A percentile compares a stretch with the other conserved stretches of the same genome.
phyloP scores from a whole-genome alignment of 2,888 invertebrate genomes.

The Brenthis hecate region DNA sequence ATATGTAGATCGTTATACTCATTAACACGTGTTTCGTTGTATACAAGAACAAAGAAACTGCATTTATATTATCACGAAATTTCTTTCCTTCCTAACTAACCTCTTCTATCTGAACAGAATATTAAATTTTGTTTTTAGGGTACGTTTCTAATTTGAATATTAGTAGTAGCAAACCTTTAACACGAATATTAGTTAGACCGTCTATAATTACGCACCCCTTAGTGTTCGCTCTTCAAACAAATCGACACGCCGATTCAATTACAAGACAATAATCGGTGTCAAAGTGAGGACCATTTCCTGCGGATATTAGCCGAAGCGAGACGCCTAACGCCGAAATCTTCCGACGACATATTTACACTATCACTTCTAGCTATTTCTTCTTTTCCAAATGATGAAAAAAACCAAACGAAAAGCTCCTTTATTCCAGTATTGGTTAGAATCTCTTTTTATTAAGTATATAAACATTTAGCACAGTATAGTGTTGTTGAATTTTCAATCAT shows the following conservation, averaged over 20 bases:
- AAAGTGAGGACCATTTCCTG: slow-evolving; percentile 67
- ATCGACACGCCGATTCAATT: slow-evolving; percentile 77
- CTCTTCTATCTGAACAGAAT: too few relatives aligned
- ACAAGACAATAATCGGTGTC: slow-evolving; percentile 69
- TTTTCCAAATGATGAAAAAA: slow-evolving; percentile 20
- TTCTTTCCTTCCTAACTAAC: too few relatives aligned
- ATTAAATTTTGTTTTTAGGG: background rate
- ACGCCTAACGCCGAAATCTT: slow-evolving; percentile 61
- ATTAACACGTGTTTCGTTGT: too few relatives aligned
- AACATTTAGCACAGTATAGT: slow-evolving; percentile 1
- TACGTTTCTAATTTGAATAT: background rate
- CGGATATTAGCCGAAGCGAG: slow-evolving; percentile 74
- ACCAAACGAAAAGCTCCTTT: slow-evolving; percentile 27
- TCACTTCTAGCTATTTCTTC: slow-evolving; percentile 46
- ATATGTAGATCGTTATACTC: background rate
- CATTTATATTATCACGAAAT: too few relatives aligned
- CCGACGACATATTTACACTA: slow-evolving; percentile 74
- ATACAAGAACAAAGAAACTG: too few relatives aligned
- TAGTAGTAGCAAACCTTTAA: background rate
- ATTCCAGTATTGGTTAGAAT: slow-evolving; percentile 21
- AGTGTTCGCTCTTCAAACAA: slow-evolving; percentile 51
- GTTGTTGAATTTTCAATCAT: slow-evolving; percentile 29
- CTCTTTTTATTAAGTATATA: background rate
- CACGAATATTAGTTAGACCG: background rate
- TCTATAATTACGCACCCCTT: slow-evolving; percentile 40